Conservation (phyloP, 2,113 vertebrate species). For the Crocuta crocuta region DNA sequence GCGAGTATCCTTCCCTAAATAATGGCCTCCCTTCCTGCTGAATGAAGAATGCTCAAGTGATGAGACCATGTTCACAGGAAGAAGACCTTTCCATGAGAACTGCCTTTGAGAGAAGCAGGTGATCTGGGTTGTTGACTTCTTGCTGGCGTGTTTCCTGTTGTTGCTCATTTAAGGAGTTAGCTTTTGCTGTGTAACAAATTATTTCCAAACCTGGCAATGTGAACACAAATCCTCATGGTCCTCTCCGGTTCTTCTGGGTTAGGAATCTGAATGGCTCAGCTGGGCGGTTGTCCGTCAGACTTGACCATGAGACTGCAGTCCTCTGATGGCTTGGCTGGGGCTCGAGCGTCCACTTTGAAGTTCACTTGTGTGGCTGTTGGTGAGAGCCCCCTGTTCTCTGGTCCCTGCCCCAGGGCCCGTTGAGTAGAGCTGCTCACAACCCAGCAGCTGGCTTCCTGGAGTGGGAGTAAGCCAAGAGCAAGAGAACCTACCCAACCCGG, state of each 20-base stretch:
- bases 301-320: background rate
- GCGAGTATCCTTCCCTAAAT: background rate
- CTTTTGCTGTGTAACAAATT: background rate
- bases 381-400: background rate
- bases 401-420: background rate
- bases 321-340: background rate
- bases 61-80: background rate
- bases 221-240: background rate
- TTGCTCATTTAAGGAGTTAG: background rate
- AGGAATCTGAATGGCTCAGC: background rate
- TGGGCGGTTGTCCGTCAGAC: background rate
- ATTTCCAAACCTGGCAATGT: background rate
- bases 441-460: background rate
- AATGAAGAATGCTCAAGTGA: background rate
- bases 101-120: background rate
- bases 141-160: background rate
- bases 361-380: background rate
- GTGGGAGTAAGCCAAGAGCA: accelerated
- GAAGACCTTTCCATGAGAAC: background rate
- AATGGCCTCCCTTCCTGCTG: background rate
- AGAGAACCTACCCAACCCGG: too few species aligned
- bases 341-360: background rate
- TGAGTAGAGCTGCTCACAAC: accelerated
- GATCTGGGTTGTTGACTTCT: background rate
- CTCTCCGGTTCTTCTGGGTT: background rate